Conservation (phyloP, 2,888 invertebrate species). For the Aleiodes alternator region DNA sequence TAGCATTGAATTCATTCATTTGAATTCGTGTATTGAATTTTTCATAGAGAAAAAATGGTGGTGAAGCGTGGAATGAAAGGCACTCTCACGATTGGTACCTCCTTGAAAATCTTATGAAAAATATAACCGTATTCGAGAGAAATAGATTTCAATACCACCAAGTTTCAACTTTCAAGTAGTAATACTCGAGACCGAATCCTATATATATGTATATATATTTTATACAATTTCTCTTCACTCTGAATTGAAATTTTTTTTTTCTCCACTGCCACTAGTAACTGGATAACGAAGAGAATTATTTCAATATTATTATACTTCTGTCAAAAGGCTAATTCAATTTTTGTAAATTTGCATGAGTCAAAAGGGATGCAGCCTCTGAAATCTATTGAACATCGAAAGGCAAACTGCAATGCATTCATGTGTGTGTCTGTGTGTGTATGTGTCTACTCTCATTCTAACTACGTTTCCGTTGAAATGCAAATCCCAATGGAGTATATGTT, state of each 20-base stretch:
- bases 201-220: constrained; percentile 9
- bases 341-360: not conserved
- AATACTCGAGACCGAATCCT: constrained; percentile 32
- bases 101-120: constrained; percentile 17
- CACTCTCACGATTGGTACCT: constrained; percentile 21
- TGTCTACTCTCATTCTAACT: not conserved
- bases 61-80: not conserved
- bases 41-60: not conserved
- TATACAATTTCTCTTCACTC: not conserved
- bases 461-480: constrained; percentile 22
- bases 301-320: not conserved
- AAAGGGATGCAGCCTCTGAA: not conserved
- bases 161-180: constrained; percentile 59
- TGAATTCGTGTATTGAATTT: constrained; percentile 23
- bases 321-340: constrained; percentile 31
- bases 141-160: constrained; percentile 53
- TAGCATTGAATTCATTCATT: not conserved
- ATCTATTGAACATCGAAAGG: constrained; percentile 5
- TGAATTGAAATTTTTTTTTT: not conserved
- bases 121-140: constrained; percentile 26
- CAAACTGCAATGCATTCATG: not conserved
- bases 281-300: constrained; percentile 13
- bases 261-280: not conserved
- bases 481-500: constrained; percentile 8
- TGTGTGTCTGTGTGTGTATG: not conserved